A percentile compares a stretch with the other conserved stretches of the same genome.
Evolutionary conservation across 2,113 vertebrate genomes (phyloP).

Genomic region (Hystrix cristata): DNA sequence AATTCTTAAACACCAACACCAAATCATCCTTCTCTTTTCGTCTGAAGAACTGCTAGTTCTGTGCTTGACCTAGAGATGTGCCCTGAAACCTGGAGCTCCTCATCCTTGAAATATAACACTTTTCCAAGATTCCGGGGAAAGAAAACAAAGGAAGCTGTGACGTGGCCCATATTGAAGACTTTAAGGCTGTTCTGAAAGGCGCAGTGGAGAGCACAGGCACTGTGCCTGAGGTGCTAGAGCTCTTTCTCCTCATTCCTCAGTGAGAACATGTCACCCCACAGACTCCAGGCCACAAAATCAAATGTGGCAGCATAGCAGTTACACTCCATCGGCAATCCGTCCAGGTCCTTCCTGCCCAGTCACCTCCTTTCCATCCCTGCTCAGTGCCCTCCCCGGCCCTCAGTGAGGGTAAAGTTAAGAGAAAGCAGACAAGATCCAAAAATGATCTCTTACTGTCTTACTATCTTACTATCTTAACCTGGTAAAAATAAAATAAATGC

Average conservation of each 20-base stretch:
- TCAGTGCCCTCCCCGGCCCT: neutral
- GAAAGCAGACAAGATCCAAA: neutral
- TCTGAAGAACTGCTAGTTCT: constrained; percentile 29
- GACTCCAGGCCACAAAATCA: neutral
- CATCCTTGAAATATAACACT: neutral
- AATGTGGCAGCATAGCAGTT: neutral
- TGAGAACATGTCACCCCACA: neutral
- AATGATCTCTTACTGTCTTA: neutral
- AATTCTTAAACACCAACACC: neutral
- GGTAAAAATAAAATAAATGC: neutral
- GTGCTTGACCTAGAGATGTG: neutral
- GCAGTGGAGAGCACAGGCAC: no score
- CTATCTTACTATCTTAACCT: neutral
- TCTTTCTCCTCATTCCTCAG: neutral
- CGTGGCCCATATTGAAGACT: neutral
- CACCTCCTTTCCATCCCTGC: neutral
- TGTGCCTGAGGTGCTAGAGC: neutral
- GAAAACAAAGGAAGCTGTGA: neutral
- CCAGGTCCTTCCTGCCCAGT: neutral
- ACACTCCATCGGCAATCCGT: neutral
- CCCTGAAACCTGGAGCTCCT: neutral
- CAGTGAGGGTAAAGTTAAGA: neutral
- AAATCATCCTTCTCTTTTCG: constrained; percentile 2
- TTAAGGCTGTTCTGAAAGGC: neutral
- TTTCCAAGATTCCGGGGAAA: neutral